Base-by-base conservation (phyloP, 2,113 vertebrate genomes). In the Silurus meridionalis region DNA sequence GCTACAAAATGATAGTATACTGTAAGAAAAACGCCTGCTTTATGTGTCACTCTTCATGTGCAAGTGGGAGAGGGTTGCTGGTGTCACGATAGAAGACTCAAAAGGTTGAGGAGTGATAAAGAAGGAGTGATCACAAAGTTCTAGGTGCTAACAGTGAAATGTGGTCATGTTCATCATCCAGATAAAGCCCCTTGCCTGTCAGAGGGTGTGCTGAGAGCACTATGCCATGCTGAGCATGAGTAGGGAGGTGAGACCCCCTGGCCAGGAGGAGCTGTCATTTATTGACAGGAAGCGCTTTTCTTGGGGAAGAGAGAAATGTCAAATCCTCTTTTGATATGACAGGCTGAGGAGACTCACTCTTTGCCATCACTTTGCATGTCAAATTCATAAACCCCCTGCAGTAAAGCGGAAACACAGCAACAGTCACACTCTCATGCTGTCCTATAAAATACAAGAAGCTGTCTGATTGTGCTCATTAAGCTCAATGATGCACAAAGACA, bases 31-130 rank as follows among this genome's bases (percentile, higher is more conserved):
- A 46, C 37, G 15, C 17, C 13, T 72, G 21, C n/a, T 87, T 37
- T 79, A 86, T 87, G 88, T 77, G 86, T 91, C 83, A 63, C 50
- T 82, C 13, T 89, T 23, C 67, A 83, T 72, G 5, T 79, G 85
- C 72, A 63, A 37, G 72, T 71, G 61, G 25, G 55, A 81, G 53
- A 74, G 79, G 23, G 13, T 13, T 72, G 87, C 46, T 83, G 88
- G 89, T 81, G 88, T 75, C 75, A 86, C 19, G 66, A 57, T 13
- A 58, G 48, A 83, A 81, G 82, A 89, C 21, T 37, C 79, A 85
- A 87, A 85, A 80, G 28, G 10, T 67, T 85, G 63, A 69, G 17
- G 7, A 55, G 53, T 23, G 9, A 61, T 23, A 61, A 23, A 79
- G 23, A 86, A 82, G 5, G 25, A 58, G 84, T 61, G 79, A 71